These are phyloP conservation scores for Leptopilina syphax DNA, from an alignment of 2,888 invertebrate species.

Conservation along the genomic window DNA sequence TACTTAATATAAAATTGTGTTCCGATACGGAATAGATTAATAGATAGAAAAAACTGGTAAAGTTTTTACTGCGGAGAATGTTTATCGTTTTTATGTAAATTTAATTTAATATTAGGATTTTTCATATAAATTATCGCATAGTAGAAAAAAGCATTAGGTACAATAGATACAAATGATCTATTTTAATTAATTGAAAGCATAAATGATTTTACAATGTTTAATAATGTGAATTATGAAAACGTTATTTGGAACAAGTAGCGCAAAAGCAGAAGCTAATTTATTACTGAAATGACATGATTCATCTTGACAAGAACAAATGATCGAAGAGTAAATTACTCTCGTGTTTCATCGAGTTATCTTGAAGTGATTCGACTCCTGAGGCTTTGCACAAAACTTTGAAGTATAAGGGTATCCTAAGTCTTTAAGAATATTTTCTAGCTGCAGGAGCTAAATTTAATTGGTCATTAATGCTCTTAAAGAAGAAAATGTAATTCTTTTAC, in stretches of 20 bases:
- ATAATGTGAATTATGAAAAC: slow-evolving; percentile 7
- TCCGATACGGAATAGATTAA: no score
- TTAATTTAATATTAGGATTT: no score
- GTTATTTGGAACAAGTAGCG: slow-evolving; percentile 16
- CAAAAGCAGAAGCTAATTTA: slow-evolving; percentile 19
- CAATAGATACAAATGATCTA: no score
- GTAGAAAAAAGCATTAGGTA: no score
- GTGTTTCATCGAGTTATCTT: slow-evolving; percentile 23
- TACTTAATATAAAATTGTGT: no score
- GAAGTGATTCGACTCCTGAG: slow-evolving; percentile 25
- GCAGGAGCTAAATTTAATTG: slow-evolving; percentile 13
- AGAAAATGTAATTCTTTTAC: background rate
- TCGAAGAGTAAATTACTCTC: slow-evolving; percentile 34
- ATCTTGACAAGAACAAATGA: slow-evolving; percentile 32
- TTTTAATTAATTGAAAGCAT: no score
- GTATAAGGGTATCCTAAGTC: background rate
- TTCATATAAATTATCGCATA: no score
- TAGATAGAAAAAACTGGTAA: no score
- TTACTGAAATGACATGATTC: slow-evolving; percentile 1
- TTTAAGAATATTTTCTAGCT: slow-evolving; percentile 17
- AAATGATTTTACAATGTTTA: background rate
- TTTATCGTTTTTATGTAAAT: no score
- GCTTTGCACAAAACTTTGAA: background rate
- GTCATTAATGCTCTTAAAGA: background rate
- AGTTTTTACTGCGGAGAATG: no score